Evolutionary conservation across 2,888 invertebrate species (phyloP).

Genomic region (Pyrocoelia pectoralis): DNA sequence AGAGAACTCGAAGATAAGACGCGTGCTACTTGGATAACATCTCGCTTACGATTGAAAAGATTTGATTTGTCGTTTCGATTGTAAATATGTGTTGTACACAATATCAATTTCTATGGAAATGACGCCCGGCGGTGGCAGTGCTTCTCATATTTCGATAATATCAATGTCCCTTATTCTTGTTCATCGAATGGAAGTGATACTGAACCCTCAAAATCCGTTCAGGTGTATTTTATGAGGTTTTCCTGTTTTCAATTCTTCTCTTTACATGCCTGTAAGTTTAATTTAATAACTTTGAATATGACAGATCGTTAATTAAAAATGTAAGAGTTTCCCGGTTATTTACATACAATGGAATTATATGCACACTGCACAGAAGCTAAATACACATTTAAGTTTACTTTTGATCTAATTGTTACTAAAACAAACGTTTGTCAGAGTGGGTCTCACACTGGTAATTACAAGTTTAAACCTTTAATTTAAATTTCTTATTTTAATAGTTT

Average conservation of each 20-base stretch:
- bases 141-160: slow-evolving; percentile 18
- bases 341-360: slow-evolving; percentile 29
- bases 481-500: slow-evolving; percentile 10
- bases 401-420: slow-evolving; percentile 9
- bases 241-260: slow-evolving; percentile 3
- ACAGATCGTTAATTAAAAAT: slow-evolving; percentile 27
- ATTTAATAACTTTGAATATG: slow-evolving; percentile 11
- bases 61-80: no score
- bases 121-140: slow-evolving; percentile 15
- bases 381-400: slow-evolving; percentile 8
- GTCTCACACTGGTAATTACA: slow-evolving; percentile 5
- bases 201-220: slow-evolving; percentile 30
- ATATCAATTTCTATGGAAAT: slow-evolving; percentile 29
- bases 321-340: slow-evolving; percentile 28
- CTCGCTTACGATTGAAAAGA: no score
- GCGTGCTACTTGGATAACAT: neutral
- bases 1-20: neutral
- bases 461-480: slow-evolving; percentile 9
- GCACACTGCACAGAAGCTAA: slow-evolving; percentile 23
- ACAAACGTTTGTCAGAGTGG: neutral
- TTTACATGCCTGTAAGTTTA: neutral
- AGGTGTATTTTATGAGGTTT: slow-evolving; percentile 18
- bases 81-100: no score
- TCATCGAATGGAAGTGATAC: slow-evolving; percentile 19
- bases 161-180: slow-evolving; percentile 12